phyloP scores from a whole-genome alignment of 2,113 vertebrate genomes.

The Nesospiza acunhae region DNA sequence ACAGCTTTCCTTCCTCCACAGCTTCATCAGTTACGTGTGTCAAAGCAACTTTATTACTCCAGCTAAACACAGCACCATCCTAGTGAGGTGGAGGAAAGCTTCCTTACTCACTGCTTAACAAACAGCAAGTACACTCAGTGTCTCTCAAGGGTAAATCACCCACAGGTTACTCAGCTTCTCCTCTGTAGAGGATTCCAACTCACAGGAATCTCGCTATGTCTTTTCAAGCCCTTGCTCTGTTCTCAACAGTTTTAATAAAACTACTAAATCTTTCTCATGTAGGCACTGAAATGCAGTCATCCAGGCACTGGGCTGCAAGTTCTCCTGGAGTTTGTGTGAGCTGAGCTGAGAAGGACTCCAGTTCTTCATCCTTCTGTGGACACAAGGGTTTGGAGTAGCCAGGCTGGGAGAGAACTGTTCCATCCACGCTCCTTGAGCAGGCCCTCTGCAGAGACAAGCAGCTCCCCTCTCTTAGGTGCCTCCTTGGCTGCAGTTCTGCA shows the following conservation, averaged over 20 bases:
- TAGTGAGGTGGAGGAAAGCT: neutral
- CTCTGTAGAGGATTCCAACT: neutral
- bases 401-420: neutral
- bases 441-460: neutral
- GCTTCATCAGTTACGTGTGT: neutral
- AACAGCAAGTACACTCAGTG: neutral
- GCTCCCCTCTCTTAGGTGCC: neutral
- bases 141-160: neutral
- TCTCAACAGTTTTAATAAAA: neutral
- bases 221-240: neutral
- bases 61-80: neutral
- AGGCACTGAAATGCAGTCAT: neutral
- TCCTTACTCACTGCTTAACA: neutral
- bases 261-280: neutral
- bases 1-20: conserved; percentile 23
- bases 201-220: accelerated
- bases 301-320: neutral
- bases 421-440: neutral
- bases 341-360: neutral
- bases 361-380: neutral
- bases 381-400: neutral
- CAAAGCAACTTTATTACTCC: conserved; percentile 43
- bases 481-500: neutral
- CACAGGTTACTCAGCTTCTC: neutral
- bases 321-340: neutral